Evolutionary conservation across 2,797 vertebrate species (phyloP), one percentile per base, ranked within the genome.

Genomic region (Chelidonichthys spinosus): DNA sequence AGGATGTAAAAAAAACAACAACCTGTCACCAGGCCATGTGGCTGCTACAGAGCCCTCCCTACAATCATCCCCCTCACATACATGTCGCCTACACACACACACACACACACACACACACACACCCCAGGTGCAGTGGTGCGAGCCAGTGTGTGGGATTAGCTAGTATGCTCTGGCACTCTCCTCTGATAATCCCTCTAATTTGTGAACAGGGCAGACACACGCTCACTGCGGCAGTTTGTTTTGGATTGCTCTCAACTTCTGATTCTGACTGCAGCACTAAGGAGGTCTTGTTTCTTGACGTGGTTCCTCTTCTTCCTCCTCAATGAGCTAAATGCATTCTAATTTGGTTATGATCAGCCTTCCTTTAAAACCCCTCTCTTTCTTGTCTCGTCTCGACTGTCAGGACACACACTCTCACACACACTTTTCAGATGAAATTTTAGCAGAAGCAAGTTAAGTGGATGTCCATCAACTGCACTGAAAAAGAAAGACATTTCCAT

Each of bases 131-230:
- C 90, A 88, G 86, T 65, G 78, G 72, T 90, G 87, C 78, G 61
- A 86, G 88, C 91, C 90, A 89, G 88, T 87, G 86, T 85, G 72
- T 79, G 78, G 85, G 93, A 92, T 93, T 91, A 93, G 89, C 92
- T 81, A 85, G 70, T 80, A 78, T 86, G 85, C 89, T 92, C 90
- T 93, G 92, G 88, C 92, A 90, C 90, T 90, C 92, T 90, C 89
- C 81, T 85, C 86, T 89, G 79, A 82, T 93, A 94, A 94, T 94
- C 92, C 91, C 85, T 92, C 90, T 93, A 92, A 94, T 95, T 93
- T 94, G 92, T 94, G 93, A 94, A 93, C 91, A 90, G 89, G 86
- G 86, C 89, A 89, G 2, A 61, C 58, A 61, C 54, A 74, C 62
- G 52, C 69, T 47, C 10, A 25, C 61, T 76, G 68, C 13, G 7